A percentile compares a stretch with the other conserved stretches of the same genome.
phyloP scores from a whole-genome alignment of 2,113 vertebrate genomes.

The Gobio gobio region DNA sequence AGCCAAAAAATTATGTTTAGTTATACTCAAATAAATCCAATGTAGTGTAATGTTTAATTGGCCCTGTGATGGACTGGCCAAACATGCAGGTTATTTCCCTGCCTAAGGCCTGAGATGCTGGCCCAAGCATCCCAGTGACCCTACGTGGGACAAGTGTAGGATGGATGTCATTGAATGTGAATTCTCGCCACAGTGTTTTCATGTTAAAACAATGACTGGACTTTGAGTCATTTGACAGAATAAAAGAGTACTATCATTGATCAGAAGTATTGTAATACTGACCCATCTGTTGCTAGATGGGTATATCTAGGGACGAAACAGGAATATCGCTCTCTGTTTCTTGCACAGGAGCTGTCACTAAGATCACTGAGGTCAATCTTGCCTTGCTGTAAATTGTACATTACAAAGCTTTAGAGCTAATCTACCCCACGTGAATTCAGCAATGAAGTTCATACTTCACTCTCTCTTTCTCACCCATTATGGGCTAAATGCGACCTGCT shows the following conservation, averaged over 20 bases:
- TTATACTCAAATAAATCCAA: neutral
- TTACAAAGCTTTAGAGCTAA: slow-evolving; percentile 24
- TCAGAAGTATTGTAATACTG: too few species aligned
- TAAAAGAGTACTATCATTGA: too few species aligned
- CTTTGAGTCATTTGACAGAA: too few species aligned
- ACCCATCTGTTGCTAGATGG: too few species aligned
- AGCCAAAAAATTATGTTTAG: neutral
- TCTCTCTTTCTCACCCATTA: slow-evolving; percentile 36
- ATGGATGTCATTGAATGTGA: too few species aligned
- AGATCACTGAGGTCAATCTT: neutral
- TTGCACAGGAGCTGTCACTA: neutral
- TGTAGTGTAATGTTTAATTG: neutral
- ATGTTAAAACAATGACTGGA: too few species aligned
- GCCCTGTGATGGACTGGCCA: neutral
- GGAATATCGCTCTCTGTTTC: neutral
- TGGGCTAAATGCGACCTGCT: slow-evolving; percentile 62
- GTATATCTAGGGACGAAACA: too few species aligned
- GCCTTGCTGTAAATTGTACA: neutral
- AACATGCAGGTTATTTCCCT: neutral
- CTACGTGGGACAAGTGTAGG: neutral
- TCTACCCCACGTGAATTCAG: slow-evolving; percentile 37
- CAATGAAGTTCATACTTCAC: slow-evolving; percentile 29
- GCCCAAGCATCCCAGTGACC: neutral
- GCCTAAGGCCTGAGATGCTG: neutral
- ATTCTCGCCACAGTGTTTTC: too few species aligned